Conservation (phyloP, 2,888 invertebrate species). For the Eupsilia transversa region DNA sequence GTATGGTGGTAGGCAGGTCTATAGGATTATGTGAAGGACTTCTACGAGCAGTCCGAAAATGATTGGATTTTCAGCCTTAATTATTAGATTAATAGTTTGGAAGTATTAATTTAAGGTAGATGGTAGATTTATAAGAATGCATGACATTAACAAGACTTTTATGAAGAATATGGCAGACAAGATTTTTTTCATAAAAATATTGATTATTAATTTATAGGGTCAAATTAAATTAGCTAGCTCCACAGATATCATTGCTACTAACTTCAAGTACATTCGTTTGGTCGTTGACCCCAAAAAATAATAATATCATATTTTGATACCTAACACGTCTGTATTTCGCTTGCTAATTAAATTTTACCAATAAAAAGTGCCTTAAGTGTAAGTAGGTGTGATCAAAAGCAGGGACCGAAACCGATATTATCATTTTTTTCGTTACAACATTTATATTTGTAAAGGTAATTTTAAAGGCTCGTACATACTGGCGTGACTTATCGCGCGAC, state of each 20-base stretch:
- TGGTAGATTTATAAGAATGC: conserved; percentile 31
- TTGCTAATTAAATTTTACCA: not conserved
- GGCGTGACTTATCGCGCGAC: no score
- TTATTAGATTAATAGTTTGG: not conserved
- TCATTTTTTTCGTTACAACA: no score
- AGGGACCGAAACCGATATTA: no score
- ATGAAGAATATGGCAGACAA: conserved; percentile 1
- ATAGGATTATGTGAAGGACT: no score
- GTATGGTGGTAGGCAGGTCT: no score
- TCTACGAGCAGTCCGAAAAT: no score
- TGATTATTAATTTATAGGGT: not conserved
- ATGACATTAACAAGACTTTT: conserved; percentile 31
- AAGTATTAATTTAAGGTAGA: conserved; percentile 45
- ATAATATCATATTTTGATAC: not conserved
- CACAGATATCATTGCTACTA: not conserved
- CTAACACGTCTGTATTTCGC: not conserved
- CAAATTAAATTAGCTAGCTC: not conserved
- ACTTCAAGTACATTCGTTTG: not conserved
- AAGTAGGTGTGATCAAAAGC: conserved; percentile 47
- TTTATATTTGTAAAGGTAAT: no score
- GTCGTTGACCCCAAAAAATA: not conserved
- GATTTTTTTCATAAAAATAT: not conserved
- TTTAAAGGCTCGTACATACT: no score
- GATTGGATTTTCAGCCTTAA: not conserved
- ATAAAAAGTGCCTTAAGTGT: conserved; percentile 28